Conservation (phyloP, 2,888 invertebrate genomes). For the Sceliomorpha sp. region DNA sequence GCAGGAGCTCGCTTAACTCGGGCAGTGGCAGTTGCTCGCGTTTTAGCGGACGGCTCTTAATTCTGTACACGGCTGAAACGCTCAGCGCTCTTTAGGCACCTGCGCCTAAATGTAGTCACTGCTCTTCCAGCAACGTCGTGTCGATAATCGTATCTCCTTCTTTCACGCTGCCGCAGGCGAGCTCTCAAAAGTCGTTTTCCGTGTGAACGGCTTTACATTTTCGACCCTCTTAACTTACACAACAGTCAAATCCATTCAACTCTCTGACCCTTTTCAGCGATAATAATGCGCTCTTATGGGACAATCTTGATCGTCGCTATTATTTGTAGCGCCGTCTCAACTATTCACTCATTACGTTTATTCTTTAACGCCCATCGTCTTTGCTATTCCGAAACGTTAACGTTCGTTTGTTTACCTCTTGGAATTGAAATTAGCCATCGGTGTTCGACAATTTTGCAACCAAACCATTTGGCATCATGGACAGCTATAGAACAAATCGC, state of each 20-base stretch:
- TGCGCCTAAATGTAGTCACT: constrained; percentile 49
- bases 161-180: constrained; percentile 28
- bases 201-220: constrained; percentile 41
- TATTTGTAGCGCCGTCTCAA: too few relatives aligned
- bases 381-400: too few relatives aligned
- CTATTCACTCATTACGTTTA: too few relatives aligned
- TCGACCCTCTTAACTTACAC: constrained; percentile 30
- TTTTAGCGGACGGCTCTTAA: constrained; percentile 38
- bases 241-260: constrained; percentile 42
- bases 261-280: constrained; percentile 27
- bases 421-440: too few relatives aligned
- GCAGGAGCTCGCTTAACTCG: constrained; percentile 37
- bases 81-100: constrained; percentile 38
- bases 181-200: constrained; percentile 45
- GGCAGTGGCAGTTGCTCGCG: constrained; percentile 32
- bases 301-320: constrained; percentile 18
- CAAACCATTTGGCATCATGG: too few relatives aligned
- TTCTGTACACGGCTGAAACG: constrained; percentile 38
- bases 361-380: too few relatives aligned
- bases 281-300: constrained; percentile 24
- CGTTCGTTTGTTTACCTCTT: too few relatives aligned
- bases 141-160: constrained; percentile 53
- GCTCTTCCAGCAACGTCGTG: constrained; percentile 26
- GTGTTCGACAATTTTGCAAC: too few relatives aligned
- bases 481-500: too few relatives aligned